Evolutionary conservation across 2,888 invertebrate genomes (phyloP), one percentile per base, ranked within the genome.

Genomic region (Pemphredon lugubris): DNA sequence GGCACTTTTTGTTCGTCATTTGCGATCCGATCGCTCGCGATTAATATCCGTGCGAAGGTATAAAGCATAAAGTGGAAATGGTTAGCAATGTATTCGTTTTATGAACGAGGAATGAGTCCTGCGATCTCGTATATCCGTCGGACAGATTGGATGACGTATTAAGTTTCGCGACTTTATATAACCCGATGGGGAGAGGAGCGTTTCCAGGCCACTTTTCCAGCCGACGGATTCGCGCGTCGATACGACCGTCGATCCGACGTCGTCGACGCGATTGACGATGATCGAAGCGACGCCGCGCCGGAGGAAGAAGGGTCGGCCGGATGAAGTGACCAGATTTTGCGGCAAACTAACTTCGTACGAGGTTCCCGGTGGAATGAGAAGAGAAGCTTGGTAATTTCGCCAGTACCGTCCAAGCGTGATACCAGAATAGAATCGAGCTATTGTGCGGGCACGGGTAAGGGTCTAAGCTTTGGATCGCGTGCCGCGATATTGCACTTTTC

Each of bases 11-110:
- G 30, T 2, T 2, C 16, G 6, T n/a, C n/a, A n/a, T n/a, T n/a
- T n/a, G 18, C n/a, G 32, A 20, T 16, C 11, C 32, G 14, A 14
- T 13, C 26, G 48, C 66, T 50, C 37, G 54, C 70, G 65, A 73
- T 65, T 73, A 74, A 73, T 65, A 61, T 73, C 63, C 64, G 64
- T 73, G 73, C 64, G 69, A 60, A 74, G 44, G 60, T 21, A 42
- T 53, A 54, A 68, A 13, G 48, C 48, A 53, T 48, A 54, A 68
- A 63, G 68, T 32, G 53, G 39, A 3, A 40, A 30, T 32, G 54
- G 53, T 50, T 44, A 21, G 53, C 48, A 42, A 16, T 40, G n/a
- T 9, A 5, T 23, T 39, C 21, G 42, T 39, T 63, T 59, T 54
- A 18, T 48, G 40, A 37, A 51, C 55, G 44, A 16, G 72, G 39